Evolutionary conservation across 1,140 invertebrate genomes (phyloP), one percentile per base, ranked within the genome.

Genomic region (Psix sp.): DNA sequence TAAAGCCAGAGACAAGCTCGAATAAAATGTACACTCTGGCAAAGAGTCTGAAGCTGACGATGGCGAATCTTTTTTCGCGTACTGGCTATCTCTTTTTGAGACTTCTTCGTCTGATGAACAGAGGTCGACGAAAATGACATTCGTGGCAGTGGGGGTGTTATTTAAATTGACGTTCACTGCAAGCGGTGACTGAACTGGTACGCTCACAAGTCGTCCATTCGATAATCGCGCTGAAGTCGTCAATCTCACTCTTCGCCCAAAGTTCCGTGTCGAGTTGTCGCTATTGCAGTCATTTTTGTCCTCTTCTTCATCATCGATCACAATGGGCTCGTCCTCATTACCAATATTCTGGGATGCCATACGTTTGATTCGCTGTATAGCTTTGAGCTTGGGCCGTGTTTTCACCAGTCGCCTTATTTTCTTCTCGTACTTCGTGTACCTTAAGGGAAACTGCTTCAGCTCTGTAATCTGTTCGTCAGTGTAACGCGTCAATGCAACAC

Each of bases 101-200:
- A n/a, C 83, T 5, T 89, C 88, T n/a, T 89, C 88, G 21, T 89
- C 88, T 0, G 89, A 89, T 6, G 89, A 89, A 57, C 88, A 89
- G 9, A 89, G 84, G 70, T 89, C 85, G 54, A 89, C 88, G 52
- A 86, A 79, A 20, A 87, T 82, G 7, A 89, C 81, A 26, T 85
- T 59, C 10, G 72, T 51, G 16, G 45, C 33, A 42, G 68, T 65
- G 45, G 26, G 20, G 11, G 9, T 39, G 38, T 42, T 21, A 1
- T 49, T 7, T 18, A 11, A 14, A 3, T 3, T 11, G n/a, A n/a
- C 36, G 14, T 15, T 16, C 11, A n/a, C 16, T 15, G 31, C n/a
- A 14, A 26, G 9, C n/a, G 13, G 5, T 15, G 40, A 9, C 18
- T n/a, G 35, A 26, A 7, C 10, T 20, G 20, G 45, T 13, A 14